Evolutionary conservation across 2,113 vertebrate genomes (phyloP), one percentile per base, ranked within the genome.

Genomic region (Tretioscincus oriximinensis): DNA sequence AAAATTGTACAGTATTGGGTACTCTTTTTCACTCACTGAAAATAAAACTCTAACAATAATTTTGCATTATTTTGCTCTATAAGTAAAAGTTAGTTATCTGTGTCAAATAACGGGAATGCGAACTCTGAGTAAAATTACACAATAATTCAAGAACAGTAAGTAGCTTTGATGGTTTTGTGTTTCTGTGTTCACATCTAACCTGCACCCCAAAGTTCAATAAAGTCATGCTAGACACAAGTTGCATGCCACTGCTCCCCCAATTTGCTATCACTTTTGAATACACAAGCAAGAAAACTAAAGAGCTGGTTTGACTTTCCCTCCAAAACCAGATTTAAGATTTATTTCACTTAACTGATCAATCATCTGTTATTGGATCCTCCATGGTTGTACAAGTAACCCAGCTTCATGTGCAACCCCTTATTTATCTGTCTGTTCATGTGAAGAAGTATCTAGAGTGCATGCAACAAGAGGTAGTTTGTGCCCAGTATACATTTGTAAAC

Each of bases 31-130:
- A 76, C 80, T 91, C 84, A 90, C 81, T 78, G 66, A 92, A 90
- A 89, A 89, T 86, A 92, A 94, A 80, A 51, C 87, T 73, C 87
- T 87, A 92, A 88, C 92, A 45, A 95, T 91, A 95, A 87, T 92
- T 86, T 88, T 92, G 88, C 73, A 66, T 58, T 81, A 69, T 79
- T 95, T 35, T 60, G 58, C 85, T 87, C 82, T 81, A 79, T 66
- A 83, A 83, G 92, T 84, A 92, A 90, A 81, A 20, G 54, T 63
- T 78, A 47, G 68, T 79, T 87, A 89, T 68, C 77, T 91, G 77
- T 74, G 78, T 87, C 90, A 85, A 82, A 87, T 61, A 93, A 84
- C 75, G 87, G 85, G 9, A 89, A 83, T 69, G 67, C 78, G 72
- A 75, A 76, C 16, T 84, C 77, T 76, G 9, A 51, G 9, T 58